Conservation (phyloP, 2,888 invertebrate genomes). For the Orchesellides sinensis region DNA sequence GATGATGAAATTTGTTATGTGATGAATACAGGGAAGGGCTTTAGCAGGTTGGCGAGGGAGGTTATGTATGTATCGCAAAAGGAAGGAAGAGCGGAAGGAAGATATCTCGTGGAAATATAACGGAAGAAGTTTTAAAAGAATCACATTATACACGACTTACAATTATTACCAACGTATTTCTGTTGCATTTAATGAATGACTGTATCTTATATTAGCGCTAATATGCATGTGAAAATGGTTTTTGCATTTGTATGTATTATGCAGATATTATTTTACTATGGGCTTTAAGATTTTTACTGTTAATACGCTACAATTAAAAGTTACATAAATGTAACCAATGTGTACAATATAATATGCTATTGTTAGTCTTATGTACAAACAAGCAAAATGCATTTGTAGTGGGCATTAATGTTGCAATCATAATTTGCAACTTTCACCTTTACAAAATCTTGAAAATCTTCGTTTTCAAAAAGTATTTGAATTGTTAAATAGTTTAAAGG, state of each 20-base stretch:
- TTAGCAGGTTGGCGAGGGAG: too few relatives aligned
- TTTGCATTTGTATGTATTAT: background rate
- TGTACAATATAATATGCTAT: too few relatives aligned
- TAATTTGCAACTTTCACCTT: too few relatives aligned
- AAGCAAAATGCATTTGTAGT: too few relatives aligned
- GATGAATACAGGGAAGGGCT: too few relatives aligned
- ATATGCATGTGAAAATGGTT: background rate
- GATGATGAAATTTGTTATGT: constrained; percentile 7
- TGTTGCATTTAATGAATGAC: background rate
- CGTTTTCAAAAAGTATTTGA: too few relatives aligned
- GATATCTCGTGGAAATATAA: constrained; percentile 44
- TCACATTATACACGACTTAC: constrained; percentile 8
- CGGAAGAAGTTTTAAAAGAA: constrained; percentile 34
- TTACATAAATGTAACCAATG: background rate
- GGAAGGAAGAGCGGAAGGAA: constrained; percentile 63
- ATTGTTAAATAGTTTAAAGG: too few relatives aligned
- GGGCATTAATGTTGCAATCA: too few relatives aligned
- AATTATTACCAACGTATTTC: background rate
- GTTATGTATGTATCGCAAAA: background rate
- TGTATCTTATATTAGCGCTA: background rate
- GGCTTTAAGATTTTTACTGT: background rate
- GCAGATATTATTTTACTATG: background rate
- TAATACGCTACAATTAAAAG: background rate
- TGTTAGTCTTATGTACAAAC: too few relatives aligned
- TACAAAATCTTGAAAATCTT: too few relatives aligned